Evolutionary conservation across 2,797 vertebrate species (phyloP).

Genomic region (Pangasius sanitwongsei): DNA sequence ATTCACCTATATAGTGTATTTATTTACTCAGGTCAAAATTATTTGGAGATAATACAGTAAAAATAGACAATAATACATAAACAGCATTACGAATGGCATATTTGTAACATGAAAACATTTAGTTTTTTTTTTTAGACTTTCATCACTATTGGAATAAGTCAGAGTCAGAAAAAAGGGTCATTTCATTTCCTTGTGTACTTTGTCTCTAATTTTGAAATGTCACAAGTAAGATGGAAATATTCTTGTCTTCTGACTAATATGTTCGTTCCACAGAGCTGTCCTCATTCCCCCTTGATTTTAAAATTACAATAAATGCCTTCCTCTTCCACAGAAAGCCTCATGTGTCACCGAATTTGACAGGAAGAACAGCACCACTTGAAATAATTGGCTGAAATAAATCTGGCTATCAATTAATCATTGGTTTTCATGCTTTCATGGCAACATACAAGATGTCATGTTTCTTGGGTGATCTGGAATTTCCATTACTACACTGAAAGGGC

Average conservation of each 20-base stretch:
- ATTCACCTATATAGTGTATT: conserved; percentile 43
- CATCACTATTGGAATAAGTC: not conserved
- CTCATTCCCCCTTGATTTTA: not conserved
- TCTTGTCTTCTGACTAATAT: conserved; percentile 10
- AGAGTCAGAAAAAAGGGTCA: not conserved
- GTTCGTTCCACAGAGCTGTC: conserved; percentile 8
- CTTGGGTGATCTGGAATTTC: conserved; percentile 28
- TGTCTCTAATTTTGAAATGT: not conserved
- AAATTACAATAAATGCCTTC: conserved; percentile 22
- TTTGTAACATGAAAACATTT: not conserved
- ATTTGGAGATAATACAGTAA: conserved; percentile 10
- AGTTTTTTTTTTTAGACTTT: not conserved
- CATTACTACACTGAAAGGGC: conserved; percentile 13
- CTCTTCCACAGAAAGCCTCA: not conserved
- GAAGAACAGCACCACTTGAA: not conserved
- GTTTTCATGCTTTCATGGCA: conserved; percentile 17
- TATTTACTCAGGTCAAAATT: conserved; percentile 41
- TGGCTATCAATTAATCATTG: conserved; percentile 27
- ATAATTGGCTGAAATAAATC: conserved; percentile 2
- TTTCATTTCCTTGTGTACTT: not conserved
- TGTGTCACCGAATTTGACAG: not conserved
- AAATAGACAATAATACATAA: not conserved
- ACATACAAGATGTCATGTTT: conserved; percentile 1
- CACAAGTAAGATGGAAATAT: conserved; percentile 12
- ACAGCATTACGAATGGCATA: not conserved